These are phyloP conservation scores for Dendropsophus ebraccatus DNA, from an alignment of 2,113 vertebrate genomes.

Conservation along the genomic window DNA sequence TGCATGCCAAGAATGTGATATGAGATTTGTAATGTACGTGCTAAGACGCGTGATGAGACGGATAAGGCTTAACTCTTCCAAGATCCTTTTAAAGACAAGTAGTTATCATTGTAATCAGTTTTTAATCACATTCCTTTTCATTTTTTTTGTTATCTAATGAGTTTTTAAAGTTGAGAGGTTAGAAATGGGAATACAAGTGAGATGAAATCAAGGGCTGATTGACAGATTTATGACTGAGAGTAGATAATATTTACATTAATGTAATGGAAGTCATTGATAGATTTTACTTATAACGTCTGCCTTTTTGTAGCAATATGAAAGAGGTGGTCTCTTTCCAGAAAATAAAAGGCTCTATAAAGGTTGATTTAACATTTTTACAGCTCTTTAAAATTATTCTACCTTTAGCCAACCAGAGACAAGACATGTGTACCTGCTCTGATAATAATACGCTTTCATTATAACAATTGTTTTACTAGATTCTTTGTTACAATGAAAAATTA, in stretches of 20 bases:
- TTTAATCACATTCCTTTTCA: background rate
- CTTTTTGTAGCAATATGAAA: background rate
- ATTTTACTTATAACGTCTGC: background rate
- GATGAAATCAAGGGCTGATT: constrained; percentile 20
- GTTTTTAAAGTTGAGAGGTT: constrained; percentile 47
- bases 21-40: constrained; percentile 62
- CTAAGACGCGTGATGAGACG: constrained; percentile 61
- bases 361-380: background rate
- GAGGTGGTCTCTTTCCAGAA: background rate
- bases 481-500: background rate
- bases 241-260: constrained; percentile 33
- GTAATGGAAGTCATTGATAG: background rate
- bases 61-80: constrained; percentile 59
- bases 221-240: constrained; percentile 25
- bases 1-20: constrained; percentile 71
- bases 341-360: background rate
- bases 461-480: background rate
- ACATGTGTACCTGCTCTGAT: background rate
- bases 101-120: constrained; percentile 48
- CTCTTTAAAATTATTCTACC: background rate
- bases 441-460: background rate
- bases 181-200: constrained; percentile 25
- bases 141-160: constrained; percentile 41
- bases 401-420: background rate
- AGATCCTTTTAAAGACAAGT: constrained; percentile 25